These are phyloP conservation scores for Chrysodeixis includens DNA, from an alignment of 2,888 invertebrate species.

Conservation along the genomic window DNA sequence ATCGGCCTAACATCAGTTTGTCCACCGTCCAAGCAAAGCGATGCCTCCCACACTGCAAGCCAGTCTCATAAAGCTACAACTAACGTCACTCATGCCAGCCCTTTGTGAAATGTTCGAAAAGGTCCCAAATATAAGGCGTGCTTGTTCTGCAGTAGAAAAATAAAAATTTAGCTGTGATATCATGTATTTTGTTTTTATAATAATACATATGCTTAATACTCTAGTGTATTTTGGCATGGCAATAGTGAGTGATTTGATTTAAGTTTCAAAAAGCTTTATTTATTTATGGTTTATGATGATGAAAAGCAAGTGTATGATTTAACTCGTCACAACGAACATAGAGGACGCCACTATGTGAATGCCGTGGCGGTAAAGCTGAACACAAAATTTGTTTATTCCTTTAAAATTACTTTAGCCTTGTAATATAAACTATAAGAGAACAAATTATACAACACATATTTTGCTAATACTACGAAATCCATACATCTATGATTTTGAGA, in stretches of 20 bases:
- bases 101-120: constrained; percentile 1
- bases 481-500: background rate
- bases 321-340: background rate
- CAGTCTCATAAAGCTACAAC: constrained; percentile 54
- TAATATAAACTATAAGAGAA: background rate
- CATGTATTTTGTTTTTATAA: background rate
- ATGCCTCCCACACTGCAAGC: constrained; percentile 62
- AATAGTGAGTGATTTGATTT: background rate
- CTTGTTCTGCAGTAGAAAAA: background rate
- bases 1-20: constrained; percentile 66
- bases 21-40: constrained; percentile 55
- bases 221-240: background rate
- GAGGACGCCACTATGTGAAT: background rate
- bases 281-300: background rate
- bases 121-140: background rate
- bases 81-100: background rate
- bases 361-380: background rate
- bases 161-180: background rate
- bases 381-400: too few species aligned
- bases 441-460: background rate
- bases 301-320: background rate
- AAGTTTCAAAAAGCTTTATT: background rate
- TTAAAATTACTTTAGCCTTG: background rate
- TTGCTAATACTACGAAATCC: background rate
- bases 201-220: background rate